A percentile compares a stretch with the other conserved stretches of the same genome.
Conservation (phyloP, 2,113 vertebrate species). For the Ciconia stormi region DNA sequence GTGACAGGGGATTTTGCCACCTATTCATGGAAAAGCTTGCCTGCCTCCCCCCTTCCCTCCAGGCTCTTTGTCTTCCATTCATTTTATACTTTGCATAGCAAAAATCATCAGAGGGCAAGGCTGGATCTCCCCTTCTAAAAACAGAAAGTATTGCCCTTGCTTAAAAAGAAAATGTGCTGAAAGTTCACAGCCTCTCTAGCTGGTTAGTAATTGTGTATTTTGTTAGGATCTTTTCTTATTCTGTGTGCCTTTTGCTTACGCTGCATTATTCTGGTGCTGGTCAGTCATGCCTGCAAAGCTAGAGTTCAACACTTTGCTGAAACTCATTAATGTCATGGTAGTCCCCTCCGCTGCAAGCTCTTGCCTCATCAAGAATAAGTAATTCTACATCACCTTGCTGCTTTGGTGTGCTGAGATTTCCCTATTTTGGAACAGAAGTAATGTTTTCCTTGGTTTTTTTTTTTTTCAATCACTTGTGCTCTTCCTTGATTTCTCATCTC, state of each 20-base stretch:
- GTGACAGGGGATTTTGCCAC: neutral
- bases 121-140: neutral
- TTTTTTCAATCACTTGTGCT: neutral
- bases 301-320: neutral
- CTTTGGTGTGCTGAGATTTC: neutral
- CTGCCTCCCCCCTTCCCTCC: neutral
- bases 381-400: neutral
- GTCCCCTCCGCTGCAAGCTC: neutral
- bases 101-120: neutral
- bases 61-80: constrained; percentile 16
- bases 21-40: constrained; percentile 20
- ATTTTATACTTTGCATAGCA: constrained; percentile 12
- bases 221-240: neutral
- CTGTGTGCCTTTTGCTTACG: neutral
- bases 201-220: neutral
- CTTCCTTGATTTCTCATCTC: neutral
- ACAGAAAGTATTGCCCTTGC: neutral
- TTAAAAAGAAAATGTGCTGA: neutral
- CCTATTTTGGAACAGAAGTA: neutral
- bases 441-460: neutral
- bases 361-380: neutral
- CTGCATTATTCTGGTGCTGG: neutral
- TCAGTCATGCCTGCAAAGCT: neutral
- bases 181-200: neutral
- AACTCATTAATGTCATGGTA: neutral